These are phyloP conservation scores for Xenopus borealis DNA, from an alignment of 2,113 vertebrate genomes.

Conservation along the genomic window DNA sequence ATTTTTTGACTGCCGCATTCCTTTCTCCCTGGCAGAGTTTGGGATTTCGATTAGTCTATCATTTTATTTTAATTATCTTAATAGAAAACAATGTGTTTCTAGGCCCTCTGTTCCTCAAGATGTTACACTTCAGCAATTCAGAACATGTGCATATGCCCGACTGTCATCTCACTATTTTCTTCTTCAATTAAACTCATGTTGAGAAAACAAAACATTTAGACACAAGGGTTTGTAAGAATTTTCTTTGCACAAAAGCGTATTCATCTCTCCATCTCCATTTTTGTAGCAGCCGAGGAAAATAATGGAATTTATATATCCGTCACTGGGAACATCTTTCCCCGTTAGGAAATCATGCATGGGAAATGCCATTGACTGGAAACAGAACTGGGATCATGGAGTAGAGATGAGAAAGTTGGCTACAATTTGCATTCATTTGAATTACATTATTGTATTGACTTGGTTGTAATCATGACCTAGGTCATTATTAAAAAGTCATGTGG, in stretches of 20 bases:
- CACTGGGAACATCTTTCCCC: background rate
- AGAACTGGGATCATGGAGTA: too few relatives aligned
- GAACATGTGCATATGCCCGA: background rate
- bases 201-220: conserved; percentile 3
- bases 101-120: background rate
- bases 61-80: background rate
- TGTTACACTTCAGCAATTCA: background rate
- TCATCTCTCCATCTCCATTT: too few relatives aligned
- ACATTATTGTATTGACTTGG: too few relatives aligned
- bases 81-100: background rate
- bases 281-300: background rate
- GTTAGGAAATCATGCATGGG: background rate
- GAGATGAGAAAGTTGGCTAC: too few relatives aligned
- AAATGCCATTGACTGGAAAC: background rate
- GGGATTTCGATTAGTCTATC: background rate
- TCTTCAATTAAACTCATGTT: background rate
- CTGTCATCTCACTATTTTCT: conserved; percentile 1
- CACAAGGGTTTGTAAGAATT: background rate
- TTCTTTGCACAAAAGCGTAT: background rate
- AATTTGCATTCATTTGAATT: too few relatives aligned
- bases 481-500: too few relatives aligned
- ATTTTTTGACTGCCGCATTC: background rate
- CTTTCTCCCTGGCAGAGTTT: background rate
- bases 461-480: too few relatives aligned
- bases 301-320: background rate